phyloP scores from a whole-genome alignment of 1,140 invertebrate genomes.

The Mactra quadrangularis region DNA sequence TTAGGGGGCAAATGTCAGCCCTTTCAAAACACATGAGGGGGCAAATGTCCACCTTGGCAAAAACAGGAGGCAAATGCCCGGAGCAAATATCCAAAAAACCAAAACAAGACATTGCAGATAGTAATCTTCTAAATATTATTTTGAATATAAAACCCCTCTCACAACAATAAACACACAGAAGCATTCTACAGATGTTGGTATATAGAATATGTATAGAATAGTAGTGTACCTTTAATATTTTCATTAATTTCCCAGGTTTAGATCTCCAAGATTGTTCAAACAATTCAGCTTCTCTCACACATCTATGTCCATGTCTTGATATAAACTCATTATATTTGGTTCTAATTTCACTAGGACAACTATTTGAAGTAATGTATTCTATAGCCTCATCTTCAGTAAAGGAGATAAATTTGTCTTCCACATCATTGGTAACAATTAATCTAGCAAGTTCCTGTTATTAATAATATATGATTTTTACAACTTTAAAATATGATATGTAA shows the following conservation, averaged over 20 bases:
- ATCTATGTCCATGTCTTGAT: slow-evolving; percentile 89
- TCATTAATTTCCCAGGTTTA: slow-evolving; percentile 87
- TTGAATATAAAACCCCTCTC: no score
- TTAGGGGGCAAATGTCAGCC: no score
- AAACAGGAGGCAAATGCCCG: no score
- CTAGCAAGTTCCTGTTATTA: slow-evolving; percentile 85
- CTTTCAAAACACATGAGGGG: no score
- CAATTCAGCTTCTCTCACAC: slow-evolving; percentile 90
- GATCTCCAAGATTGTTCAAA: slow-evolving; percentile 88
- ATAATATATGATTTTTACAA: not conserved
- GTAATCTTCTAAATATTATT: no score
- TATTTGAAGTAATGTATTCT: slow-evolving; percentile 82
- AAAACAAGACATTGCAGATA: no score
- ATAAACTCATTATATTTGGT: slow-evolving; percentile 87
- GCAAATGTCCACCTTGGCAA: no score
- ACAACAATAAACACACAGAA: no score
- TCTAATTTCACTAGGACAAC: slow-evolving; percentile 82
- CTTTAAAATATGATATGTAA: no score
- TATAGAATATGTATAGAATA: no score
- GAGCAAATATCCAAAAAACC: no score
- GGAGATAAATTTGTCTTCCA: slow-evolving; percentile 43
- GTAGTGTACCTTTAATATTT: slow-evolving; percentile 87
- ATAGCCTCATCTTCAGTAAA: slow-evolving; percentile 80
- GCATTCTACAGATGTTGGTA: no score
- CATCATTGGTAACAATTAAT: slow-evolving; percentile 83